Percentiles rank a stretch among this genome's conserved stretches.
Conservation (phyloP, 2,888 invertebrate species). For the Epirrhoe alternata region DNA sequence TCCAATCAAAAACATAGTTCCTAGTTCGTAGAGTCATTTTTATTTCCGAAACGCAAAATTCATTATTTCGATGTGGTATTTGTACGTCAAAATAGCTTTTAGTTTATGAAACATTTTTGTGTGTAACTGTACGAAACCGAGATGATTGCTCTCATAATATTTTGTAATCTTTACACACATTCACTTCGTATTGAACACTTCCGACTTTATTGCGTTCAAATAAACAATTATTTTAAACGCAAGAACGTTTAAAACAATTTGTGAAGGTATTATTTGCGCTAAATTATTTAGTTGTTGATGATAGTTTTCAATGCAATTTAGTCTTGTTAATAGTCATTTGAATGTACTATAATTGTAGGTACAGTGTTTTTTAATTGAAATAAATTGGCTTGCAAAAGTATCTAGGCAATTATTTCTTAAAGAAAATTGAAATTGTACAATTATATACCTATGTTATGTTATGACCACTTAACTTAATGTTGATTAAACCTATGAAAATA, state of each 20-base stretch:
- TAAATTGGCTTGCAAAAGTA: slow-evolving; percentile 19
- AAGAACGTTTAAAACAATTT: slow-evolving; percentile 19
- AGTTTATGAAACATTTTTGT: no score
- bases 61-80: no score
- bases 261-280: slow-evolving; percentile 6
- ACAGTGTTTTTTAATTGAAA: slow-evolving; percentile 21
- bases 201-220: not conserved
- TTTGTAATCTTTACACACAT: not conserved
- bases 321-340: slow-evolving; percentile 12
- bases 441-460: not conserved
- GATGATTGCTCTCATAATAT: not conserved
- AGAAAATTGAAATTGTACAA: not conserved
- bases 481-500: not conserved
- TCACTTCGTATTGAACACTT: not conserved
- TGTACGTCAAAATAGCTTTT: no score
- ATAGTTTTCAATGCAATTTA: slow-evolving; percentile 17
- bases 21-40: no score
- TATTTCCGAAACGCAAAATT: no score
- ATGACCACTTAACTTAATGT: not conserved
- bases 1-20: no score
- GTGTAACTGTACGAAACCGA: no score
- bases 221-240: not conserved
- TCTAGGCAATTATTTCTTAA: not conserved
- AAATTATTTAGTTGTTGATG: slow-evolving; percentile 23
- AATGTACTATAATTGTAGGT: slow-evolving; percentile 18